Evolutionary conservation across 2,797 vertebrate genomes (phyloP).

Genomic region (Phoebastria nigripes): DNA sequence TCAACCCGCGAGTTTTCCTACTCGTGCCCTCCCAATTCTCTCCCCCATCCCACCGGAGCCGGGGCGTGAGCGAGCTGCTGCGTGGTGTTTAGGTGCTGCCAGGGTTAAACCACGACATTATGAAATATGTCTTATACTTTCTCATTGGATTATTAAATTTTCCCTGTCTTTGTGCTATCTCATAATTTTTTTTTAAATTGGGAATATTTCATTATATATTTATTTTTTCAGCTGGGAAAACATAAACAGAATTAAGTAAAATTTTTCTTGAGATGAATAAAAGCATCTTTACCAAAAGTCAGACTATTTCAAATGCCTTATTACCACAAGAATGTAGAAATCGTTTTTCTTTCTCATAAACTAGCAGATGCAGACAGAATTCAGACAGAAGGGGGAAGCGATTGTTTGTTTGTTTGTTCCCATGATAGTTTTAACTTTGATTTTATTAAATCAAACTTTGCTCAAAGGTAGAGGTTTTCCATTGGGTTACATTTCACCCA

Average conservation of each 20-base stretch:
- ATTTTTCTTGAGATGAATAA: not conserved
- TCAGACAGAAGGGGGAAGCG: rapidly evolving
- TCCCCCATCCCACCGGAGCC: no score
- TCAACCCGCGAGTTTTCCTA: no score
- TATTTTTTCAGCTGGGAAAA: not conserved
- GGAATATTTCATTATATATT: not conserved
- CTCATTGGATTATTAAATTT: not conserved
- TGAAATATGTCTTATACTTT: not conserved
- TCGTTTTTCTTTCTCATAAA: not conserved
- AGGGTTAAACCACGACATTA: no score
- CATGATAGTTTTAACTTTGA: not conserved
- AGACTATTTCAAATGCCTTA: not conserved
- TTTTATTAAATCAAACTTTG: not conserved
- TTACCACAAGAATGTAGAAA: not conserved
- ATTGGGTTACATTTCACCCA: not conserved
- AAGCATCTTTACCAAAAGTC: not conserved
- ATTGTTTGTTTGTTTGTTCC: not conserved
- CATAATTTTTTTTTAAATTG: not conserved
- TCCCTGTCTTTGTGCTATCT: not conserved
- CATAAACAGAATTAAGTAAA: not conserved
- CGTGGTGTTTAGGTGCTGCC: no score
- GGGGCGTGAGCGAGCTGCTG: no score
- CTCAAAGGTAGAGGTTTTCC: not conserved
- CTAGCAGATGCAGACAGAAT: not conserved
- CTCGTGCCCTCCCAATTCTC: no score